Base-by-base conservation (phyloP, 2,888 invertebrate species). In the Polydrusus cervinus region DNA sequence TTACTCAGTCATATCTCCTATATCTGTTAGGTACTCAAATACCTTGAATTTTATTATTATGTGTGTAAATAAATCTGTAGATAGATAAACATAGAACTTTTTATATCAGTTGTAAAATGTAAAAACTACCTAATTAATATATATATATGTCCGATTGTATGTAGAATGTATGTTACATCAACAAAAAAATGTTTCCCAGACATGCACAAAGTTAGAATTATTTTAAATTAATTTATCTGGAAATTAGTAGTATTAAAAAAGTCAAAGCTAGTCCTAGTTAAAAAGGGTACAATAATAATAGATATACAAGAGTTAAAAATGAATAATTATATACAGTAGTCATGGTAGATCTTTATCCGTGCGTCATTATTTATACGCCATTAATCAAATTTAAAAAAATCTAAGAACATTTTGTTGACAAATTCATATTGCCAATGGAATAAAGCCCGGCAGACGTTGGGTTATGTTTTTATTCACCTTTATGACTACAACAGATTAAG, bases 51-150 rank as follows among this genome's bases (percentile, higher is more conserved):
- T 8, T 34, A 25, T 25, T 25, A 25, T 25, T 25, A 34, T 61
- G 40, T 43, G 43, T 73, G 73, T 73, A 73, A 18, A 73, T 67
- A 67, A 34, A 30, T 53, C 61, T 74, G 68, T 74, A 74, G 69
- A 74, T 74, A 74, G 20, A 53, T 62, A 62, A 38, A 34, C 40
- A 57, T 43, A 68, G 67, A 53, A 45, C 38, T 51, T 65, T 72
- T 72, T 65, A 66, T 65, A 66, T 40, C 49, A 49, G 16, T 34
- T 34, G 34, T 25, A n/a, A n/a, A n/a, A 25, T 25, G 25, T 25
- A 25, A 25, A 25, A 25, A 25, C 25, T 25, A 25, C 5, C 5
- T 25, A 25, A 34, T 7, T 34, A 34, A 34, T 30, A 30, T 7
- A 30, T 30, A 30, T 5, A 30, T 30, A 30, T 5, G n/a, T n/a